A percentile compares a stretch with the other conserved stretches of the same genome.
Conservation (phyloP, 1,140 invertebrate species). For the Cryptotermes secundus region DNA sequence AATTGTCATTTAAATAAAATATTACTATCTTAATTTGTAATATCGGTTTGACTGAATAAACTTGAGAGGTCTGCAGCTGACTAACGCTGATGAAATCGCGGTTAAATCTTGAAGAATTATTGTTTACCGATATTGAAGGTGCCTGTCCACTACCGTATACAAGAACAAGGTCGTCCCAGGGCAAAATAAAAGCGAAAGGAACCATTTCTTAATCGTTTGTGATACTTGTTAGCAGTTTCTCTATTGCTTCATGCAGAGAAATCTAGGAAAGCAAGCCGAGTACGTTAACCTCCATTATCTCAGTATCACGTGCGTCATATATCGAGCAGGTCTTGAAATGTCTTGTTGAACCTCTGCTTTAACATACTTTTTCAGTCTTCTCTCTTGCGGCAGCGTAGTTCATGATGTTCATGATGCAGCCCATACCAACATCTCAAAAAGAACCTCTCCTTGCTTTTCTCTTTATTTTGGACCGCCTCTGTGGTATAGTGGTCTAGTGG, state of each 20-base stretch:
- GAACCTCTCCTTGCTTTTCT: background rate
- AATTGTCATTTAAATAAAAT: too few species aligned
- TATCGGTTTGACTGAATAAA: too few species aligned
- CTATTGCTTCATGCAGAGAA: conserved; percentile 14
- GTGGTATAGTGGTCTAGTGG: too few species aligned
- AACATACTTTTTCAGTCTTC: background rate
- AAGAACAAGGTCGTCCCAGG: background rate
- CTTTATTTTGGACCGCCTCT: too few species aligned
- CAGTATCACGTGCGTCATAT: background rate
- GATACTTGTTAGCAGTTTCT: background rate
- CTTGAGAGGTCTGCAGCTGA: too few species aligned
- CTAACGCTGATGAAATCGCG: too few species aligned
- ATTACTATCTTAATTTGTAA: too few species aligned
- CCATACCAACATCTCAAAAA: background rate
- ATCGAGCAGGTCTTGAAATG: background rate
- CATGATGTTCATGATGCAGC: too few species aligned
- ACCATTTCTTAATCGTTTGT: background rate
- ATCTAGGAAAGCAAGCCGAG: background rate
- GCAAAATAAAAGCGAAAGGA: background rate
- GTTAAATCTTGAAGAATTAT: too few species aligned
- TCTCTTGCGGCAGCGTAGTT: too few species aligned
- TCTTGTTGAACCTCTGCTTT: background rate
- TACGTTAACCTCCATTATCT: conserved; percentile 8
- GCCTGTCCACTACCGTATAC: too few species aligned
- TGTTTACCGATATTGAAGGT: too few species aligned